Evolutionary conservation across 2,797 vertebrate species (phyloP).

Genomic region (Enteromius anoplus): DNA sequence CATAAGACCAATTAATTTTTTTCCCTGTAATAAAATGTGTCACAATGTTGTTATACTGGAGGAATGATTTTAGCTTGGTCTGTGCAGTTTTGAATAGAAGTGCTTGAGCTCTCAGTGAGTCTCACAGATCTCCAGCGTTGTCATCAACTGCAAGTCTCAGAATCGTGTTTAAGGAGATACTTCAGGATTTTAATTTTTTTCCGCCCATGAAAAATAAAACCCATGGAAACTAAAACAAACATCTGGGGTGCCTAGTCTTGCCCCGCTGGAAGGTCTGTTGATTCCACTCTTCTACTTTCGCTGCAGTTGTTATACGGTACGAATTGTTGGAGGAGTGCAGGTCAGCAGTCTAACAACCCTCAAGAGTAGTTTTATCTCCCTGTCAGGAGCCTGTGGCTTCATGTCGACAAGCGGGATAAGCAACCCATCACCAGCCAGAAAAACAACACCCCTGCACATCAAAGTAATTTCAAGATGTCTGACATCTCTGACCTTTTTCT

Average conservation of each 20-base stretch:
- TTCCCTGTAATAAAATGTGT: too few species aligned
- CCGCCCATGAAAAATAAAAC: not conserved
- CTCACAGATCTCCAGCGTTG: not conserved
- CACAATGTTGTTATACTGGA: too few species aligned
- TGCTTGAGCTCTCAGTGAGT: not conserved
- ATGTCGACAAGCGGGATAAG: slow-evolving; percentile 38
- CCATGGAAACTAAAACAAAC: not conserved
- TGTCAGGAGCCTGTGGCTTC: slow-evolving; percentile 40
- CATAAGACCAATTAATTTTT: too few species aligned
- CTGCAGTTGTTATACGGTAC: slow-evolving; percentile 4
- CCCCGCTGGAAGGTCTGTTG: slow-evolving; percentile 7
- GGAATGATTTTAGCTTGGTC: too few species aligned
- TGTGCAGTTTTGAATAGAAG: not conserved
- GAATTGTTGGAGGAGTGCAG: slow-evolving; percentile 15
- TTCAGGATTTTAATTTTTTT: not conserved
- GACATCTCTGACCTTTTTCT: slow-evolving; percentile 33
- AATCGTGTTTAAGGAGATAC: not conserved
- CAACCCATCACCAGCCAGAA: slow-evolving; percentile 32
- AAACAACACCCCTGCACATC: slow-evolving; percentile 14
- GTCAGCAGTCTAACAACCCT: slow-evolving; percentile 36
- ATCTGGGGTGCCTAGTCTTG: not conserved
- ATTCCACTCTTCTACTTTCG: slow-evolving; percentile 6
- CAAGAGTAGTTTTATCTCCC: slow-evolving; percentile 41
- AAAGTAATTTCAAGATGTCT: slow-evolving; percentile 27
- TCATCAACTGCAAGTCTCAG: not conserved